Evolutionary conservation across 2,797 vertebrate species (phyloP).

Genomic region (Rhynchonycteris naso): DNA sequence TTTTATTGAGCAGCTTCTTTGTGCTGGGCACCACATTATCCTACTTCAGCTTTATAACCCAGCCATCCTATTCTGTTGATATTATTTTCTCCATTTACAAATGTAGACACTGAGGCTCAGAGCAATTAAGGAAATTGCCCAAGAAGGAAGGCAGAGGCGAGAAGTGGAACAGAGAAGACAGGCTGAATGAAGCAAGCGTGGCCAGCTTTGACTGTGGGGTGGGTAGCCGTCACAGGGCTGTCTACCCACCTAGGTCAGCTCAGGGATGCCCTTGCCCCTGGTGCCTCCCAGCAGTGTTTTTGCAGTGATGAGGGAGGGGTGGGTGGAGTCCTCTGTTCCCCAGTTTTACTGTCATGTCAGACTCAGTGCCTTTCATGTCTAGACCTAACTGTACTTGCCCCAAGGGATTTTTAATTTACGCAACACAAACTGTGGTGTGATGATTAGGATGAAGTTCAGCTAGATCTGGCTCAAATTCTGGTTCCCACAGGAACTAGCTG

Average conservation of each 20-base stretch:
- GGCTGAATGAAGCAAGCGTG: neutral
- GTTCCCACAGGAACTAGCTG: neutral
- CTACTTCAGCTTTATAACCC: neutral
- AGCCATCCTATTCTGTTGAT: neutral
- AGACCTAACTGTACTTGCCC: neutral
- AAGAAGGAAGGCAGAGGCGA: neutral
- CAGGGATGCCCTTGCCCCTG: neutral
- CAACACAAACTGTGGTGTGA: neutral
- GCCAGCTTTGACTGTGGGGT: neutral
- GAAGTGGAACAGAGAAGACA: neutral
- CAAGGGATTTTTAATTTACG: neutral
- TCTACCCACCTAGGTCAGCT: rapidly evolving
- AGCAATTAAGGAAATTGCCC: neutral
- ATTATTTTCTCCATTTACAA: neutral
- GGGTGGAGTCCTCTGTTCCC: neutral
- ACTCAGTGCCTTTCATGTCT: neutral
- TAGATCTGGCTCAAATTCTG: neutral
- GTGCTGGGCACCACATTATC: neutral
- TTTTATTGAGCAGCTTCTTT: neutral
- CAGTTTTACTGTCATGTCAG: neutral
- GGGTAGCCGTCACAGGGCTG: neutral
- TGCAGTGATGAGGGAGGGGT: neutral
- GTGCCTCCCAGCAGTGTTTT: neutral
- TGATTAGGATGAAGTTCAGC: neutral
- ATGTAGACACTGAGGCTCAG: conserved; percentile 19